These are phyloP conservation scores for Anthophora plumipes DNA, from an alignment of 2,888 invertebrate genomes.

Conservation along the genomic window DNA sequence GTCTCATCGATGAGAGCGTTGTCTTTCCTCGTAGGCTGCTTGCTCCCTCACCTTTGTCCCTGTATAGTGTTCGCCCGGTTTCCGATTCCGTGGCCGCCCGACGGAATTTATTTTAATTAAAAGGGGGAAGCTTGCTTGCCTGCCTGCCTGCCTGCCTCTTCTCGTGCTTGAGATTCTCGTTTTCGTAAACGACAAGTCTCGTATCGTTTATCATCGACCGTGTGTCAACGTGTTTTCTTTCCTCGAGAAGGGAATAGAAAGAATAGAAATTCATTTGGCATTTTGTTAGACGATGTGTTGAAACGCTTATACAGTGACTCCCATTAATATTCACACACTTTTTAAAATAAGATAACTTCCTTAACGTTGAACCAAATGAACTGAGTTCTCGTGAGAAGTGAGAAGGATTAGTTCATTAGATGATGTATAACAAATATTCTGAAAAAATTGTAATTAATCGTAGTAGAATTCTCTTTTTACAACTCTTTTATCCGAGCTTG, in stretches of 20 bases:
- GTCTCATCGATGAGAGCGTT: conserved; percentile 61
- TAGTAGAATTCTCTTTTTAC: too few relatives aligned
- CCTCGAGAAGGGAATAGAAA: neutral
- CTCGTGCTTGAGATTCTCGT: conserved; percentile 28
- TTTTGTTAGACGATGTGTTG: too few relatives aligned
- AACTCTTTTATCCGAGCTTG: too few relatives aligned
- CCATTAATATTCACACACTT: too few relatives aligned
- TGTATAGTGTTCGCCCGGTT: conserved; percentile 19
- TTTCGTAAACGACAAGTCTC: conserved; percentile 3
- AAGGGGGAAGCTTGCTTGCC: conserved; percentile 20
- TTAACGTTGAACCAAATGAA: too few relatives aligned
- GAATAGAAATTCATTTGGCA: too few relatives aligned
- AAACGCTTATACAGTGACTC: too few relatives aligned
- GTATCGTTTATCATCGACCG: neutral
- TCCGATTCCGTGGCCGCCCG: conserved; percentile 39
- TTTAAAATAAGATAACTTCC: too few relatives aligned
- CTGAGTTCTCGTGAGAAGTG: too few relatives aligned
- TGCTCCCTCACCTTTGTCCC: conserved; percentile 40
- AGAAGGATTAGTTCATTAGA: too few relatives aligned
- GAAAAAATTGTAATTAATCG: too few relatives aligned
- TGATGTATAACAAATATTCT: too few relatives aligned
- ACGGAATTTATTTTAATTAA: conserved; percentile 59
- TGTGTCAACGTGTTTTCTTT: conserved; percentile 13
- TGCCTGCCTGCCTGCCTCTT: neutral
- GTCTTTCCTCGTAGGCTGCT: conserved; percentile 48